A percentile compares a stretch with the other conserved stretches of the same genome.
Evolutionary conservation across 2,888 invertebrate genomes (phyloP).

Genomic region (Parascotia fuliginaria): DNA sequence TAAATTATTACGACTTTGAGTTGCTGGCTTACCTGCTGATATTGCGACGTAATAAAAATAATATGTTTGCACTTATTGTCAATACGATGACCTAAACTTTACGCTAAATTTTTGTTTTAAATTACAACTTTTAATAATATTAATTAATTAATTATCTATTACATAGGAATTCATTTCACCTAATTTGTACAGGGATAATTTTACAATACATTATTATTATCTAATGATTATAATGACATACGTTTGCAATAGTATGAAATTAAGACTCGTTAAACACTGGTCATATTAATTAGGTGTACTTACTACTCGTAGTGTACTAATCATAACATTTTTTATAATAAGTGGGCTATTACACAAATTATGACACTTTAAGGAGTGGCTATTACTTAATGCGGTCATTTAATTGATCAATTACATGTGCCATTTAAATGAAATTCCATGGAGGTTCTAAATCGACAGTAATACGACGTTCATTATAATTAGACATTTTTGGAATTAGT

Average conservation of each 20-base stretch:
- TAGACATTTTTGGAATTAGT: neutral
- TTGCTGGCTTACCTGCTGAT: no score
- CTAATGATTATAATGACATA: neutral
- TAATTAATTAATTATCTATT: neutral
- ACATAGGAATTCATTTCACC: neutral
- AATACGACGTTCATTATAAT: neutral
- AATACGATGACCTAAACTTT: no score
- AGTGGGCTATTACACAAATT: slow-evolving; percentile 5
- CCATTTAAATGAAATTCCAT: neutral
- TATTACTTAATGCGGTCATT: neutral
- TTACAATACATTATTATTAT: neutral
- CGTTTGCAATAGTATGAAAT: slow-evolving; percentile 5
- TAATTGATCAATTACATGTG: neutral
- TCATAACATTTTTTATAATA: neutral
- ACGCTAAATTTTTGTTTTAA: no score
- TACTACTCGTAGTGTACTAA: neutral
- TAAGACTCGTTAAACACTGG: slow-evolving; percentile 2
- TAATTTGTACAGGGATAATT: neutral
- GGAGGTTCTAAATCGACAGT: neutral
- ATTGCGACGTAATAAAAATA: no score
- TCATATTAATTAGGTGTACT: neutral
- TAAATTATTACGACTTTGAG: no score
- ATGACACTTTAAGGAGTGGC: neutral
- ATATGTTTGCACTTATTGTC: no score
- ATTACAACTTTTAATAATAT: neutral